Evolutionary conservation across 2,113 vertebrate species (phyloP).

Genomic region (Gopherus flavomarginatus): DNA sequence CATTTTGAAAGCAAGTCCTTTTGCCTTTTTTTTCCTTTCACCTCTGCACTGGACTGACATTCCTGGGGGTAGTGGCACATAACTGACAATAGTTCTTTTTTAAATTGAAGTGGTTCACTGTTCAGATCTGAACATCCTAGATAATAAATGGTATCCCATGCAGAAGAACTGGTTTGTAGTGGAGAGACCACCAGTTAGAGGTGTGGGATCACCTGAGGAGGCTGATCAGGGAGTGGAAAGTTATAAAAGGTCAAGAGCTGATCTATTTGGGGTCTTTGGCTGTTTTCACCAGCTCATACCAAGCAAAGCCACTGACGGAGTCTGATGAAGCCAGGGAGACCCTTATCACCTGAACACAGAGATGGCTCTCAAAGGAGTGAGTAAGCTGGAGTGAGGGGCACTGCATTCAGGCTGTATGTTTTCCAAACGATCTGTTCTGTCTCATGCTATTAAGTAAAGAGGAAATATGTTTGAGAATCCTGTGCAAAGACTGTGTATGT

Average conservation of each 20-base stretch:
- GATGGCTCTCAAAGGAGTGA: neutral
- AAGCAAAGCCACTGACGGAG: neutral
- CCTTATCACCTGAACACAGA: neutral
- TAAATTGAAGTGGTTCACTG: neutral
- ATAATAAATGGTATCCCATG: neutral
- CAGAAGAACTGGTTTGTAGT: neutral
- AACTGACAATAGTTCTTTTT: neutral
- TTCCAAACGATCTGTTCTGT: too few species aligned
- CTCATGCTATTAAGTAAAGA: neutral
- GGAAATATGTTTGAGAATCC: neutral
- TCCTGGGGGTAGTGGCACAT: neutral
- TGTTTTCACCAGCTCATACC: neutral
- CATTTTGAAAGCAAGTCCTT: neutral
- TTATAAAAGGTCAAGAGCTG: neutral
- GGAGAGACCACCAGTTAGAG: too few species aligned
- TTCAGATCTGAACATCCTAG: neutral
- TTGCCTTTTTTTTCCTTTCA: neutral
- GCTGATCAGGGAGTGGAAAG: neutral
- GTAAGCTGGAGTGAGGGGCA: neutral
- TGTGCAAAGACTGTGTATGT: neutral
- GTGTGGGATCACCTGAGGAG: neutral
- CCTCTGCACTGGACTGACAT: neutral
- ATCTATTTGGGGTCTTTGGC: neutral
- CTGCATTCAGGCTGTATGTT: too few species aligned
- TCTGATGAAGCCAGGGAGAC: neutral